Conservation (phyloP, 2,797 vertebrate species). For the Peromyscus eremicus region DNA sequence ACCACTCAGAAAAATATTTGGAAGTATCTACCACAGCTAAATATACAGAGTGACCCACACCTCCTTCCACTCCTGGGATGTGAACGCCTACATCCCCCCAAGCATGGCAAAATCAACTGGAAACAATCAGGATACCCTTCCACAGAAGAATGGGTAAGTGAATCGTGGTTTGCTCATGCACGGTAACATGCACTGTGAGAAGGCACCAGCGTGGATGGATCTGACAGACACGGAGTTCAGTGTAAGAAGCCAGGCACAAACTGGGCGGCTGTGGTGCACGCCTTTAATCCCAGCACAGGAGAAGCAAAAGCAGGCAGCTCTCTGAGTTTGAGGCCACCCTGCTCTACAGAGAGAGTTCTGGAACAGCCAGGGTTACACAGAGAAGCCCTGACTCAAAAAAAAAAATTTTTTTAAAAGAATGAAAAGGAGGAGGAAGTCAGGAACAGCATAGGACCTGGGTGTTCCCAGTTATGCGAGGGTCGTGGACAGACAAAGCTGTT, state of each 20-base stretch:
- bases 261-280: accelerated
- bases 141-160: background rate
- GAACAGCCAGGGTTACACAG: background rate
- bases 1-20: conserved; percentile 26
- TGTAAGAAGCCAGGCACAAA: background rate
- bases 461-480: background rate
- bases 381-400: background rate
- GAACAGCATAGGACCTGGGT: background rate
- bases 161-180: background rate
- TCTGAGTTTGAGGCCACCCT: background rate
- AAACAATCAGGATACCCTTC: background rate
- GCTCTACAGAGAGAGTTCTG: background rate
- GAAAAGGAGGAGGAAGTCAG: accelerated
- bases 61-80: background rate
- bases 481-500: background rate
- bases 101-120: background rate
- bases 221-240: background rate
- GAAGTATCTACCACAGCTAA: conserved; percentile 25
- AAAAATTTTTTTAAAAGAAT: no score
- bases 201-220: background rate
- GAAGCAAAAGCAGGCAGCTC: background rate
- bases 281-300: background rate
- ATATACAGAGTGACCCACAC: conserved; percentile 7
- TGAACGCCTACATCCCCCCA: background rate
- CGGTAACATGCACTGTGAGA: background rate